Percentiles rank a stretch among this genome's conserved stretches.
phyloP scores from a whole-genome alignment of 2,797 vertebrate species.

The Odontamblyopus lacepedii region DNA sequence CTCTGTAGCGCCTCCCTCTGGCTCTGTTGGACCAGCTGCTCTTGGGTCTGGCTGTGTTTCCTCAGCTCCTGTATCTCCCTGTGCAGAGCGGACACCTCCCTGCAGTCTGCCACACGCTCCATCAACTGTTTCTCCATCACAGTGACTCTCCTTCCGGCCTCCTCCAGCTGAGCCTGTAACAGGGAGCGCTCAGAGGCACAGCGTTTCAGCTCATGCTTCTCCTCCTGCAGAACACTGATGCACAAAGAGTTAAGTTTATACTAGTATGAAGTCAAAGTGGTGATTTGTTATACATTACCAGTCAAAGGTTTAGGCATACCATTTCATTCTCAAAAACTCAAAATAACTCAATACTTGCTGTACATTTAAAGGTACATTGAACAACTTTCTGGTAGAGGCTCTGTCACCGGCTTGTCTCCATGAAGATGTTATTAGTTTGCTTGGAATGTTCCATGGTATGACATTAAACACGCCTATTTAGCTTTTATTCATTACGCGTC shows the following conservation, averaged over 20 bases:
- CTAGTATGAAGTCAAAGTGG: too few species aligned
- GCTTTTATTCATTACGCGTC: too few species aligned
- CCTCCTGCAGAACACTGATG: conserved; percentile 78
- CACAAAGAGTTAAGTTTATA: neutral
- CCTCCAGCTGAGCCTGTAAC: conserved; percentile 73
- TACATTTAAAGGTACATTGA: too few species aligned
- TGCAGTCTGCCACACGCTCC: conserved; percentile 65
- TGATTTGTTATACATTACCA: too few species aligned
- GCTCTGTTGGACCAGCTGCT: conserved; percentile 72
- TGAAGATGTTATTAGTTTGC: too few species aligned
- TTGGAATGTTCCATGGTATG: too few species aligned
- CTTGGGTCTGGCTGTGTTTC: conserved; percentile 66
- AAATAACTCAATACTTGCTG: too few species aligned
- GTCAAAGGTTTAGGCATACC: too few species aligned
- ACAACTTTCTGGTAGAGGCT: too few species aligned
- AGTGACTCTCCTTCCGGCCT: conserved; percentile 61
- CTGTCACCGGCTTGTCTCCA: too few species aligned
- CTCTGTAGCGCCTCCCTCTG: conserved; percentile 77
- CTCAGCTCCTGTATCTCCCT: conserved; percentile 81
- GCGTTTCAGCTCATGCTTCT: conserved; percentile 68
- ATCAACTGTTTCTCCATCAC: conserved; percentile 78
- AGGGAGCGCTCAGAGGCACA: conserved; percentile 69
- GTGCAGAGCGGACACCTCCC: conserved; percentile 70
- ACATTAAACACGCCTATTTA: too few species aligned
- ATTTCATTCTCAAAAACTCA: too few species aligned